These are phyloP conservation scores for Pocillopora grandis DNA, from an alignment of 92 coral and sea anemone genomes.

Conservation along the genomic window DNA sequence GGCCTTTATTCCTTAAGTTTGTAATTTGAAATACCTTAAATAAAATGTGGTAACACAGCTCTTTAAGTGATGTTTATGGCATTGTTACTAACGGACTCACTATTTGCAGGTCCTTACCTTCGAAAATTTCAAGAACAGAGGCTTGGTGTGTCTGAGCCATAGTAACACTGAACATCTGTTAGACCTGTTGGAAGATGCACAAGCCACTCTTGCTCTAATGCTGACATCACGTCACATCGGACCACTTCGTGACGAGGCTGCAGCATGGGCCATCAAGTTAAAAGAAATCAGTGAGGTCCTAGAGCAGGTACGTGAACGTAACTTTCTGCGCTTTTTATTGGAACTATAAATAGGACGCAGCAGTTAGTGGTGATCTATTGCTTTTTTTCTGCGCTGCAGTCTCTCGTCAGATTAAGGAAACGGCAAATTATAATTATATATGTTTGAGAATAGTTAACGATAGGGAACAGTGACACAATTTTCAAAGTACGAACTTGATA, in stretches of 20 bases:
- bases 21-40: too few relatives aligned
- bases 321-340: background rate
- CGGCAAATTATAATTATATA: too few relatives aligned
- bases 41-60: too few relatives aligned
- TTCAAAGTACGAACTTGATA: too few relatives aligned
- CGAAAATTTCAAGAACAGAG: slow-evolving; percentile 96
- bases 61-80: too few relatives aligned
- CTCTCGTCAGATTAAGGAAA: too few relatives aligned
- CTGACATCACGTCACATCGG: slow-evolving; percentile 97
- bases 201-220: slow-evolving; percentile 96
- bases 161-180: slow-evolving; percentile 88
- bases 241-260: slow-evolving; percentile 97
- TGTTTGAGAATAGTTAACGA: too few relatives aligned
- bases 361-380: background rate
- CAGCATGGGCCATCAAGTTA: slow-evolving; percentile 97
- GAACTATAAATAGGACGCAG: background rate
- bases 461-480: too few relatives aligned
- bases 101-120: slow-evolving; percentile 77
- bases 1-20: too few relatives aligned
- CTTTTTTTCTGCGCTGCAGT: background rate
- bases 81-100: background rate
- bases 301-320: slow-evolving; percentile 73
- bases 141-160: slow-evolving; percentile 89
- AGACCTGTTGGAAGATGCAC: slow-evolving; percentile 94
- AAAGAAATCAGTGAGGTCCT: slow-evolving; percentile 94